phyloP scores from a whole-genome alignment of 2,888 invertebrate species.

The Trichacis sp. region DNA sequence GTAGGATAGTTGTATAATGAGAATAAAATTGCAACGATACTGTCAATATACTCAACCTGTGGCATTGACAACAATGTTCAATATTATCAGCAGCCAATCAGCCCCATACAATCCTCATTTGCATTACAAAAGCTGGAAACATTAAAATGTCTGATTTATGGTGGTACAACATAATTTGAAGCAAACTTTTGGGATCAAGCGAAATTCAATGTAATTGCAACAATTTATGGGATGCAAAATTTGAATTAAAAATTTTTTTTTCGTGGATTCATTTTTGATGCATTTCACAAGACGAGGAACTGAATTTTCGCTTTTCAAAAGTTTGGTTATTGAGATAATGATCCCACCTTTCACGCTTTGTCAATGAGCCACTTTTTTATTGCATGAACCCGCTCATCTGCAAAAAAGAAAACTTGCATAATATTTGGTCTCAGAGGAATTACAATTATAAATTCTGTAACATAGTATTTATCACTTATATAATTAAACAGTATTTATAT shows the following conservation, averaged over 20 bases:
- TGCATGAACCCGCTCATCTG: slow-evolving; percentile 57
- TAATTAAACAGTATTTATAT: too few relatives aligned
- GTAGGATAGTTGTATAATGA: slow-evolving; percentile 36
- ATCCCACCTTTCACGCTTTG: slow-evolving; percentile 59
- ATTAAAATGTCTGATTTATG: slow-evolving; percentile 49
- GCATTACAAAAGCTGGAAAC: slow-evolving; percentile 53
- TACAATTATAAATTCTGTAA: slow-evolving; percentile 9
- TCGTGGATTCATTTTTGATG: slow-evolving; percentile 3
- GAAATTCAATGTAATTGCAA: neutral
- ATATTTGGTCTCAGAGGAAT: slow-evolving; percentile 58
- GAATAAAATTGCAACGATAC: slow-evolving; percentile 46
- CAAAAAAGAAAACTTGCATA: slow-evolving; percentile 55
- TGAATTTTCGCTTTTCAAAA: slow-evolving; percentile 18
- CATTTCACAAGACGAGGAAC: too few relatives aligned
- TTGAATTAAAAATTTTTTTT: too few relatives aligned
- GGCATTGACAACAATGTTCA: slow-evolving; percentile 44
- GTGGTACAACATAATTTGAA: neutral
- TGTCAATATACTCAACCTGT: slow-evolving; percentile 61
- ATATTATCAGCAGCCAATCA: slow-evolving; percentile 50
- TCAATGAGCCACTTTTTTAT: slow-evolving; percentile 46
- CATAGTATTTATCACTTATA: neutral
- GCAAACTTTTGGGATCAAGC: neutral
- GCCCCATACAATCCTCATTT: slow-evolving; percentile 50
- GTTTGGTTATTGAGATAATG: slow-evolving; percentile 23
- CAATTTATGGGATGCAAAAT: neutral